A percentile compares a stretch with the other conserved stretches of the same genome.
Conservation (phyloP, 2,888 invertebrate species). For the Psococerastis gibbosa region DNA sequence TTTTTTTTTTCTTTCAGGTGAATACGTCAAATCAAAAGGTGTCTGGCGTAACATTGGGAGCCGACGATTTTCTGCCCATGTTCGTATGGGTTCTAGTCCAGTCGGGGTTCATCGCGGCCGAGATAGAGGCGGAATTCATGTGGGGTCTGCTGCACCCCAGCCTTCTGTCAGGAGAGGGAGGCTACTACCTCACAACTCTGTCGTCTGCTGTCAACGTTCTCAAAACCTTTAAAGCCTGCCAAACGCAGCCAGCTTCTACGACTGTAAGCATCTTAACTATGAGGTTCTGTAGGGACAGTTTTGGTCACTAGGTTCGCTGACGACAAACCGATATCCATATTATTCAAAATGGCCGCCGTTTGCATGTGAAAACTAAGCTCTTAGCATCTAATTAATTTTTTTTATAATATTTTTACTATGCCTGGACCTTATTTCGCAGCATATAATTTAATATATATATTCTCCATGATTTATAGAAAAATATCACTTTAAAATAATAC, state of each 20-base stretch:
- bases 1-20: too few relatives aligned
- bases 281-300: too few relatives aligned
- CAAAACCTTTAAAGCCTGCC: constrained; percentile 38
- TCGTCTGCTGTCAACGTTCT: constrained; percentile 83
- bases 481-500: too few relatives aligned
- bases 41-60: constrained; percentile 39
- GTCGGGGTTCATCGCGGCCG: constrained; percentile 76
- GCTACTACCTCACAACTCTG: constrained; percentile 84
- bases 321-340: too few relatives aligned
- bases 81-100: constrained; percentile 83
- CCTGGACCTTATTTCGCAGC: too few relatives aligned
- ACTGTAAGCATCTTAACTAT: constrained; percentile 27
- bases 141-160: constrained; percentile 80
- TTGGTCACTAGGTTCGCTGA: too few relatives aligned
- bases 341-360: too few relatives aligned
- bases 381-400: too few relatives aligned
- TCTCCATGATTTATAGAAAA: too few relatives aligned
- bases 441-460: too few relatives aligned
- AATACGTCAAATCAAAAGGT: constrained; percentile 40
- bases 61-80: constrained; percentile 79
- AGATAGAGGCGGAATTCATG: constrained; percentile 93
- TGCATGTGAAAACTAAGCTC: too few relatives aligned
- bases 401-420: too few relatives aligned
- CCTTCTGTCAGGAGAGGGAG: constrained; percentile 77
- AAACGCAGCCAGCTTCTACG: constrained; percentile 1